Evolutionary conservation across 2,797 vertebrate genomes (phyloP), one percentile per base, ranked within the genome.

Genomic region (Pangasius macronema): DNA sequence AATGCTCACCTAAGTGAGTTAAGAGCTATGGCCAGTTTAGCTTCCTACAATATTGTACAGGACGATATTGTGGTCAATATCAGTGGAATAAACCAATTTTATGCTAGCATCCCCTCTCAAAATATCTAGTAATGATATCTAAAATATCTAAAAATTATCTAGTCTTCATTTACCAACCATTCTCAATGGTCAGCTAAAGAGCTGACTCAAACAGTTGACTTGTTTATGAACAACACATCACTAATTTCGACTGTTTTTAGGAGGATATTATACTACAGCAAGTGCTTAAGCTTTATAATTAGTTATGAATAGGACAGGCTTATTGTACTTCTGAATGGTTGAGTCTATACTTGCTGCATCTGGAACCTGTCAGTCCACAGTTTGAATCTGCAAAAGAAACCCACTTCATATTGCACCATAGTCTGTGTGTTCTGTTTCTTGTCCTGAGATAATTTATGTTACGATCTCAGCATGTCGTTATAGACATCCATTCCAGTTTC

Each of bases 311-410:
- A 59, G 22, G 33, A 39, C 53, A 57, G 22, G 33, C 55, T 59
- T 39, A 39, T 27, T 42, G 20, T 39, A 39, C 53, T 30, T 33
- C 16, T 20, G 6, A 10, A 9, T 5, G 18, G 33, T 33, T 20
- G 16, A 33, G n/a, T 33, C 75, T 77, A 18, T 30, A 18, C 14
- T 80, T 80, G 77, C 20, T 59, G 20, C 13, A 61, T 81, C 55
- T 81, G 36, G 57, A 61, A 16, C 36, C 57, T 81, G 36, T 81
- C 79, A 42, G 79, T 59, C 55, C 57, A 81, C 79, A 61, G 22
- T 57, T 42, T 81, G 36, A 42, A 61, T 61, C 55, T 59, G 42
- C 22, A 42, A 61, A 42, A 16, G 77, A 59, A 57, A 24, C 53
- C 55, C 1, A 24, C 55, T 61, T 61, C 39, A 6, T 80, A 80